A percentile compares a stretch with the other conserved stretches of the same genome.
phyloP scores from a whole-genome alignment of 2,797 vertebrate genomes.

The Ptychadena robeensis region DNA sequence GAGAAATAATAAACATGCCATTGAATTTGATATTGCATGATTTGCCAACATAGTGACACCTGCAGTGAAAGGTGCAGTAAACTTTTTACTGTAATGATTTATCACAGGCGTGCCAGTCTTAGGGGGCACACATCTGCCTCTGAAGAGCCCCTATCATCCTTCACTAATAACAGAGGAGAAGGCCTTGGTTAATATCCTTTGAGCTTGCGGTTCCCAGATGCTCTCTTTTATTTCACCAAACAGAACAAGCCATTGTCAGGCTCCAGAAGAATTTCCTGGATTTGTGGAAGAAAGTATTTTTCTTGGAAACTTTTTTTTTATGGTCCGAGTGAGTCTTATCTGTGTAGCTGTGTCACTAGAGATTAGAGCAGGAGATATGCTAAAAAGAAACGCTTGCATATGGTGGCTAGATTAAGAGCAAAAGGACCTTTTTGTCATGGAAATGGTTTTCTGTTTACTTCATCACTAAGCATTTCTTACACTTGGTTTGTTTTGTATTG shows the following conservation, averaged over 20 bases:
- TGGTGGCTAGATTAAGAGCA: slow-evolving; percentile 86
- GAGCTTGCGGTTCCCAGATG: slow-evolving; percentile 49
- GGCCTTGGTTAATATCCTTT: slow-evolving; percentile 51
- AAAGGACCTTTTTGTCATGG: slow-evolving; percentile 94
- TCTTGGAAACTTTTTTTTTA: slow-evolving; percentile 55
- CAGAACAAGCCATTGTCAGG: slow-evolving; percentile 54
- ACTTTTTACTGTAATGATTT: neutral
- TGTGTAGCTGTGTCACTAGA: slow-evolving; percentile 75
- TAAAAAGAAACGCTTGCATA: slow-evolving; percentile 86
- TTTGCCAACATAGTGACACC: no score
- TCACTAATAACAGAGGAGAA: slow-evolving; percentile 50
- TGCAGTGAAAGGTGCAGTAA: neutral
- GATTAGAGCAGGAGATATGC: slow-evolving; percentile 80
- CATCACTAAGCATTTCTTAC: slow-evolving; percentile 94
- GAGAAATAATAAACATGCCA: no score
- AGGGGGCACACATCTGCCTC: slow-evolving; percentile 18
- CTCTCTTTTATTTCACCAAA: slow-evolving; percentile 55
- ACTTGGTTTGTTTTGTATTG: slow-evolving; percentile 95
- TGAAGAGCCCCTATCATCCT: slow-evolving; percentile 40
- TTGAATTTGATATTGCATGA: neutral
- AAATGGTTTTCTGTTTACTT: slow-evolving; percentile 93
- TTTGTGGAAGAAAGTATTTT: slow-evolving; percentile 58
- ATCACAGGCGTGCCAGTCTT: neutral
- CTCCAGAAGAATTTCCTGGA: slow-evolving; percentile 56
- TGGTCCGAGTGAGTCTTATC: slow-evolving; percentile 70